Evolutionary conservation across 1,140 invertebrate genomes (phyloP).

Genomic region (Ceratina japonica): DNA sequence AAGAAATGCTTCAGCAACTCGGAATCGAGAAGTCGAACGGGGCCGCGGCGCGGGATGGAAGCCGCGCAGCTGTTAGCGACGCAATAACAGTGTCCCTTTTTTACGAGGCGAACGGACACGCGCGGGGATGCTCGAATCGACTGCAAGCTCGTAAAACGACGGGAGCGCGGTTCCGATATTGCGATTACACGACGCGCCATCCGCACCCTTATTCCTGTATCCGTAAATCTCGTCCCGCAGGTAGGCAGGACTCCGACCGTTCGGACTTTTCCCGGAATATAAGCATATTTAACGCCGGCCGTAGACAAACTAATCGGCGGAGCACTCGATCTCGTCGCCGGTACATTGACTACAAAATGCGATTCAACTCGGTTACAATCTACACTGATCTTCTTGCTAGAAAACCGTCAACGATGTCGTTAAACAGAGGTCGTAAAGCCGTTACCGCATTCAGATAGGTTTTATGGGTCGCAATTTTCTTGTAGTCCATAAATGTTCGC

Average conservation of each 20-base stretch:
- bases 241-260: too few relatives aligned
- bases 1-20: slow-evolving; percentile 9
- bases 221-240: slow-evolving; percentile 32
- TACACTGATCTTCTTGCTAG: slow-evolving; percentile 15
- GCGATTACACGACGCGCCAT: slow-evolving; percentile 35
- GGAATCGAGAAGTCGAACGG: slow-evolving; percentile 10
- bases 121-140: slow-evolving; percentile 9
- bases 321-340: neutral
- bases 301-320: neutral
- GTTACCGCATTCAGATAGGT: slow-evolving; percentile 17
- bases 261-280: neutral
- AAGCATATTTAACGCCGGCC: slow-evolving; percentile 1
- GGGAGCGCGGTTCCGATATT: slow-evolving; percentile 34
- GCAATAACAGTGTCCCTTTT: slow-evolving; percentile 45
- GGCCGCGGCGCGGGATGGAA: neutral
- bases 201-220: neutral
- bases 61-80: slow-evolving; percentile 27
- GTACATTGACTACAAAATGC: too few relatives aligned
- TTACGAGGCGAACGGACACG: slow-evolving; percentile 12
- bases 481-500: slow-evolving; percentile 24
- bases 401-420: slow-evolving; percentile 49
- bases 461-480: slow-evolving; percentile 37
- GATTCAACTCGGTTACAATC: neutral
- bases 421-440: slow-evolving; percentile 47
- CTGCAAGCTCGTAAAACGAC: slow-evolving; percentile 47